phyloP scores from a whole-genome alignment of 2,113 vertebrate genomes.

The Emydura subglobosa region DNA sequence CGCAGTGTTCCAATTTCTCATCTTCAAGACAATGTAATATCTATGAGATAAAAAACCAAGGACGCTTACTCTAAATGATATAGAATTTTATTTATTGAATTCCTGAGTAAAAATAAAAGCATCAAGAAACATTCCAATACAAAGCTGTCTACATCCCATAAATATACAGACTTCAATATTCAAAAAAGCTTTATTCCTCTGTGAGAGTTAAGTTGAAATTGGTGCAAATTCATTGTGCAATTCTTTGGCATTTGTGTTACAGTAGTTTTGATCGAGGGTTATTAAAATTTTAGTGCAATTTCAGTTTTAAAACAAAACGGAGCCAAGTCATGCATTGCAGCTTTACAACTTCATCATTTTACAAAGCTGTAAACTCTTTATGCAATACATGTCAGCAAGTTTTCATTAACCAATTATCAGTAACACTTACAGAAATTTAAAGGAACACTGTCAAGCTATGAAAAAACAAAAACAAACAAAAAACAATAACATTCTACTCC shows the following conservation, averaged over 20 bases:
- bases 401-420: not conserved
- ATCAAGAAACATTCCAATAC: slow-evolving; percentile 56
- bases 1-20: not conserved
- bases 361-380: not conserved
- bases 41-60: not conserved
- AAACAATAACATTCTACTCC: not conserved
- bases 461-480: not conserved
- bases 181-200: not conserved
- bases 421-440: not conserved
- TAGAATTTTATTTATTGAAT: slow-evolving; percentile 74
- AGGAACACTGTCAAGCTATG: slow-evolving; percentile 32
- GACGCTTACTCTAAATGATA: not conserved
- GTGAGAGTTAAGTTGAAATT: not conserved
- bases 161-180: slow-evolving; percentile 20
- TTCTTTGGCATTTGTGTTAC: slow-evolving; percentile 70
- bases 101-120: slow-evolving; percentile 75
- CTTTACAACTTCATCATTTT: not conserved
- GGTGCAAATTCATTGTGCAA: slow-evolving; percentile 25
- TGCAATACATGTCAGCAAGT: not conserved
- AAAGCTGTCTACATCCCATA: slow-evolving; percentile 22
- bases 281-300: slow-evolving; percentile 65
- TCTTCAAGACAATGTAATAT: not conserved
- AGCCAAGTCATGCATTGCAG: not conserved
- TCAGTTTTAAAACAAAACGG: not conserved
- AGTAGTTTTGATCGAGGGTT: not conserved